Percentiles rank a stretch among this genome's conserved stretches.
Evolutionary conservation across 2,888 invertebrate genomes (phyloP).

Genomic region (Tachystola acroxantha): DNA sequence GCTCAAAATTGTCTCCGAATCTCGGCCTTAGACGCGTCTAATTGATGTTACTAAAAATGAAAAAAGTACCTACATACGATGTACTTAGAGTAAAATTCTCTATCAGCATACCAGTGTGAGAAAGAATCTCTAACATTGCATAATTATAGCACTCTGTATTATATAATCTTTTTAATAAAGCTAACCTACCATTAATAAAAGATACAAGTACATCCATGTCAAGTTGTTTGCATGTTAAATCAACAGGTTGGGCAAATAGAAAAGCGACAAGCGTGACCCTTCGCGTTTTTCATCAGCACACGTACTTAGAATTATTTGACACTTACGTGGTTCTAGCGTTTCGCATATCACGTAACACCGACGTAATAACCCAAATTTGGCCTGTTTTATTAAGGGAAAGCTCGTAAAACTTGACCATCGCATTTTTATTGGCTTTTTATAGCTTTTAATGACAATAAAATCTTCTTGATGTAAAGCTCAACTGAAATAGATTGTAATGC

Average conservation of each 20-base stretch:
- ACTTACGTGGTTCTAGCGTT: constrained; percentile 25
- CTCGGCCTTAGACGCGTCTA: no score
- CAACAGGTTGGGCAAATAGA: constrained; percentile 21
- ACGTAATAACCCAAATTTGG: constrained; percentile 17
- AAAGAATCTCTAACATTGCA: no score
- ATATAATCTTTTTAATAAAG: no score
- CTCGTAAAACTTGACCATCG: constrained; percentile 1
- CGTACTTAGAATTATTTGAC: constrained; percentile 11
- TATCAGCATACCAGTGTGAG: no score
- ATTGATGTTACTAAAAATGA: no score
- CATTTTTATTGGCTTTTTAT: background rate
- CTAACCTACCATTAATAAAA: background rate
- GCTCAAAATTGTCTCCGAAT: no score
- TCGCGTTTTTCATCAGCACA: constrained; percentile 29
- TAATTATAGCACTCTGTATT: no score
- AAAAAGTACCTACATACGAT: no score
- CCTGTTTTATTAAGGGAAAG: constrained; percentile 11
- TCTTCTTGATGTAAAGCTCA: background rate
- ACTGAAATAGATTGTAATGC: background rate
- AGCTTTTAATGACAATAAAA: background rate
- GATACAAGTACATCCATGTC: background rate
- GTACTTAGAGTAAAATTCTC: no score
- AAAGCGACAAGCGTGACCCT: constrained; percentile 11
- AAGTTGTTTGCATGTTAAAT: constrained; percentile 22
- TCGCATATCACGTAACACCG: constrained; percentile 30